A percentile compares a stretch with the other conserved stretches of the same genome.
phyloP scores from a whole-genome alignment of 2,888 invertebrate species.

The Cloeon dipterum region DNA sequence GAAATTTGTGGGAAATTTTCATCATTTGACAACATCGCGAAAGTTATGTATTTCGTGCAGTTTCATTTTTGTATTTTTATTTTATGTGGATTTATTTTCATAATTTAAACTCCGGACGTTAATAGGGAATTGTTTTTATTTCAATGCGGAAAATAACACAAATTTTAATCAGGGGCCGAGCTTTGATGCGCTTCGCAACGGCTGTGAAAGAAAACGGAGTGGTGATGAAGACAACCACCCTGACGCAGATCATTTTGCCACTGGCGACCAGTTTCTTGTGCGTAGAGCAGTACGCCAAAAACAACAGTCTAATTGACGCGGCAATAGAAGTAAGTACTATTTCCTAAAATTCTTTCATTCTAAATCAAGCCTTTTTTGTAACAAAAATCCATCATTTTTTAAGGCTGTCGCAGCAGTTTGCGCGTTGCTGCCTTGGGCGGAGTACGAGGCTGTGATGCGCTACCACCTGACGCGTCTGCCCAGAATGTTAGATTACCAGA shows the following conservation, averaged over 20 bases:
- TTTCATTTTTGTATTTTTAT: too few relatives aligned
- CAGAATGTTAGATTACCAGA: slow-evolving; percentile 44
- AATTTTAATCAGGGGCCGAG: too few relatives aligned
- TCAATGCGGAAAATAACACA: too few relatives aligned
- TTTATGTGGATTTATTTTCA: too few relatives aligned
- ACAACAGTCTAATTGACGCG: slow-evolving; percentile 62
- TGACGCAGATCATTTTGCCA: slow-evolving; percentile 71
- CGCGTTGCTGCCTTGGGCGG: slow-evolving; percentile 64
- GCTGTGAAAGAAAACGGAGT: slow-evolving; percentile 34
- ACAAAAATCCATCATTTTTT: background rate
- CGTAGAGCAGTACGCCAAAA: slow-evolving; percentile 46
- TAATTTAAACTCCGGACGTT: too few relatives aligned
- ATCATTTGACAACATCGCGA: too few relatives aligned
- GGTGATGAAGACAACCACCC: slow-evolving; percentile 37
- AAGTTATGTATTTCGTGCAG: too few relatives aligned
- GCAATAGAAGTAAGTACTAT: slow-evolving; percentile 36
- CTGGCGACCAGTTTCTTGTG: slow-evolving; percentile 58
- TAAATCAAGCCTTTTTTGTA: background rate
- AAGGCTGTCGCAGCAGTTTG: slow-evolving; percentile 48
- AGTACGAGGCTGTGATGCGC: slow-evolving; percentile 62
- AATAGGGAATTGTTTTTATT: too few relatives aligned
- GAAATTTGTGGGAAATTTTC: too few relatives aligned
- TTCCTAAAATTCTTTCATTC: background rate
- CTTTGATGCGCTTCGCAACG: slow-evolving; percentile 27
- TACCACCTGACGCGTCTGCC: slow-evolving; percentile 57